Evolutionary conservation across 2,113 vertebrate genomes (phyloP), one percentile per base, ranked within the genome.

Genomic region (Triplophysa tibetana): DNA sequence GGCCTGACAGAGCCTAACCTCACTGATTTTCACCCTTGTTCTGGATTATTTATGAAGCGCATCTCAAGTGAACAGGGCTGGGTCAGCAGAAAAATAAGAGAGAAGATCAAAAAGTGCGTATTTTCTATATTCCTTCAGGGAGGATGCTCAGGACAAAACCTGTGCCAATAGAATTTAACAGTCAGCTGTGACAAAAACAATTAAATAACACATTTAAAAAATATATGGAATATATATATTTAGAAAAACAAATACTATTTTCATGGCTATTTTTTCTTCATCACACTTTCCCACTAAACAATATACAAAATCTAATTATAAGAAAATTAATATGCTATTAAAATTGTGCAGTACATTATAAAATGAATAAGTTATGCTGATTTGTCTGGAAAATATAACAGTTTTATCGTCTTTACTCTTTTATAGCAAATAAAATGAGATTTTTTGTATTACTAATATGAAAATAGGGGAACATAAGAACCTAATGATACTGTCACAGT

Each of bases 1-100:
- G 33, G n/a, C 17, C 70, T 74, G 70, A 73, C 5, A 1, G 69
- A 14, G 19, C 26, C n/a, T 29, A 73, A 60, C 29, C 2, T 19
- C 26, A 14, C 61, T 16, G 48, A 1, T 60, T 73, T 73, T 13
- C 54, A 61, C 23, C 41, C 56, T 21, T 43, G 54, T 24, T 21
- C 54, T 61, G 33, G 19, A 41, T 74, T 43, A 74, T 74, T 74
- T 61, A 74, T 74, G 33, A 61, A 61, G 8, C 33, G 1, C 54
- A 74, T 74, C 54, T 74, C 4, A 3, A 16, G 56, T 21, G 17
- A 60, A 45, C 16, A 61, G 13, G n/a, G 33, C 70, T 70, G 29
- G 29, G 52, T 29, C 9, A 52, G 9, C 48, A 70, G 26, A 17
- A 54, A 52, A 29, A 43, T n/a, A 56, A 21, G 69, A 60, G 70